Percentiles rank a stretch among this genome's conserved stretches.
These are phyloP conservation scores for Coelopa frigida DNA, from an alignment of 1,140 invertebrate species.

Conservation along the genomic window DNA sequence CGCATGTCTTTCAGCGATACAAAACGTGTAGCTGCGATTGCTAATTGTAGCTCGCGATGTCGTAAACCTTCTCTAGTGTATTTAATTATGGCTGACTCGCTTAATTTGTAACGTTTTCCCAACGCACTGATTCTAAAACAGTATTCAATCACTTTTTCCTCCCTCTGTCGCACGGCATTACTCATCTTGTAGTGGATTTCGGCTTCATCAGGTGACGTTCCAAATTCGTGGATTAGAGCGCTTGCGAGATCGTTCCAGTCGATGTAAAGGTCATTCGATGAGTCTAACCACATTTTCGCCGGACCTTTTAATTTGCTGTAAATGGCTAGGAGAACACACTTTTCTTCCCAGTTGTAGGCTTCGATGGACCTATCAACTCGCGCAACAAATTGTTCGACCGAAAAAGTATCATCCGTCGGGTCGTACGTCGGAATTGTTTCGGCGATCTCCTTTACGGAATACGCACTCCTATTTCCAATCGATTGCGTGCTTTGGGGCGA, in stretches of 20 bases:
- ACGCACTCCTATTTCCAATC: background rate
- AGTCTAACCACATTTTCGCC: slow-evolving; percentile 10
- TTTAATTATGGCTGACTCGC: slow-evolving; percentile 5
- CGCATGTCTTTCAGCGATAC: slow-evolving; percentile 6
- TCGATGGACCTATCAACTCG: slow-evolving; percentile 5
- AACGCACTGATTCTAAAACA: slow-evolving; percentile 4
- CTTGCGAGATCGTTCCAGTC: background rate
- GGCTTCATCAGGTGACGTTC: slow-evolving; percentile 4
- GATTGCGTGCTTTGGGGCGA: too few species aligned
- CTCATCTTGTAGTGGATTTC: slow-evolving; percentile 1
- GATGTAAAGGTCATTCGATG: background rate
- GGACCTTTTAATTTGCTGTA: slow-evolving; percentile 7
- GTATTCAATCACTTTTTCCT: slow-evolving; percentile 4
- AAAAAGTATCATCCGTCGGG: slow-evolving; percentile 6
- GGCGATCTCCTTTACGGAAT: slow-evolving; percentile 13
- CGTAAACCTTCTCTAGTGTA: slow-evolving; percentile 8
- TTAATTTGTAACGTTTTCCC: background rate
- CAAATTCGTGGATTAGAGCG: slow-evolving; percentile 4
- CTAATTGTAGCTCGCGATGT: slow-evolving; percentile 1
- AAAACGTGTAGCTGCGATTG: background rate
- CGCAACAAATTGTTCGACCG: slow-evolving; percentile 12
- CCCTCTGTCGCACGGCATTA: background rate
- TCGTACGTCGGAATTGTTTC: slow-evolving; percentile 9
- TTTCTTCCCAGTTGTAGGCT: slow-evolving; percentile 5
- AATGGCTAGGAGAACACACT: slow-evolving; percentile 3